phyloP scores from a whole-genome alignment of 2,888 invertebrate species.

The Prenolepis imparis region DNA sequence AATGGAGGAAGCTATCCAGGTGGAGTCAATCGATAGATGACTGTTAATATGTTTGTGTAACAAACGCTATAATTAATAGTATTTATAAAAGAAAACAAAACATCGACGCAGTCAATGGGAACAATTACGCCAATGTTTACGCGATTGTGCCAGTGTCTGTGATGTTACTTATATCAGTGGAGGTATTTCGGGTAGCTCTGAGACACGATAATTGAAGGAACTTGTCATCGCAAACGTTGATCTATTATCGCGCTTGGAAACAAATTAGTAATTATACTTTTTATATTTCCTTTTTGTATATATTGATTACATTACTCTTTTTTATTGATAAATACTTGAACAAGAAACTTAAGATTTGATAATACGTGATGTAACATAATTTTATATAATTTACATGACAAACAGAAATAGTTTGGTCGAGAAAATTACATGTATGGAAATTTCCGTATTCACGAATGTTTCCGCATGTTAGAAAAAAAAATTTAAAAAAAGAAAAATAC shows the following conservation, averaged over 20 bases:
- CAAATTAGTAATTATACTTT: conserved; percentile 68
- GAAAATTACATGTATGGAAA: conserved; percentile 52
- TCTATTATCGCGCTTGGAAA: conserved; percentile 58
- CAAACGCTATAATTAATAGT: conserved; percentile 71
- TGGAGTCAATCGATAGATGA: conserved; percentile 70
- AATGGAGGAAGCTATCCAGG: conserved; percentile 70
- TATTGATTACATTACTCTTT: conserved; percentile 70
- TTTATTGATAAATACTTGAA: conserved; percentile 60
- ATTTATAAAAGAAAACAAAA: conserved; percentile 63
- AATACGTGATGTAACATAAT: conserved; percentile 52
- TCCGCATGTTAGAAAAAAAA: conserved; percentile 40
- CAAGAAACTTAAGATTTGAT: conserved; percentile 43
- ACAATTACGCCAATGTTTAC: conserved; percentile 62
- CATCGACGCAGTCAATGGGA: conserved; percentile 75
- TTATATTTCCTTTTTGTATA: conserved; percentile 75
- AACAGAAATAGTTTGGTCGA: conserved; percentile 54
- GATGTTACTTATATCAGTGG: conserved; percentile 67
- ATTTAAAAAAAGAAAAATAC: conserved; percentile 10
- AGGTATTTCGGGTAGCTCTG: conserved; percentile 40
- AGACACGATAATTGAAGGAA: conserved; percentile 33
- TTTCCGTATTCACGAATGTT: conserved; percentile 32
- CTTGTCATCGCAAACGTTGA: conserved; percentile 44
- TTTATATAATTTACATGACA: conserved; percentile 56
- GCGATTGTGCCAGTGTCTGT: conserved; percentile 77
- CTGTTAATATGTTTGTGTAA: conserved; percentile 56